Conservation (phyloP, 1,140 invertebrate species). For the Musca vetustissima region DNA sequence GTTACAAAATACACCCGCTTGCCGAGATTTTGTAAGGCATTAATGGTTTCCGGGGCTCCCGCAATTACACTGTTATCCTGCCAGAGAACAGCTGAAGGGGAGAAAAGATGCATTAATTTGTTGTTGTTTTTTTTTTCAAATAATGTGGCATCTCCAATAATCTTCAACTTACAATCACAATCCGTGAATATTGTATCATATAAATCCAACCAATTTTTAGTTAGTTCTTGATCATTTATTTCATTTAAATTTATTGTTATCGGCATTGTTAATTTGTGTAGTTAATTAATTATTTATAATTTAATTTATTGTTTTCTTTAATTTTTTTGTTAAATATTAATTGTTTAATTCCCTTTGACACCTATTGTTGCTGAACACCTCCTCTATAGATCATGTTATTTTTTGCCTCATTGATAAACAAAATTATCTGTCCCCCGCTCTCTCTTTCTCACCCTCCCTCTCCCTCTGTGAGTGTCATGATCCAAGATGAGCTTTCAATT, state of each 20-base stretch:
- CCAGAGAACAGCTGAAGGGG: constrained; percentile 76
- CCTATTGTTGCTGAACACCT: too few relatives aligned
- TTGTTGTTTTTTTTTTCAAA: not conserved
- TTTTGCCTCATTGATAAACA: too few relatives aligned
- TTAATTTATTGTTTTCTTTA: not conserved
- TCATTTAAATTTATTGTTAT: constrained; percentile 36
- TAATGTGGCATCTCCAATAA: not conserved
- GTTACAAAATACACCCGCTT: constrained; percentile 90
- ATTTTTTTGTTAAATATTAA: not conserved
- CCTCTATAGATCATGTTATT: too few relatives aligned
- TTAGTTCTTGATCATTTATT: constrained; percentile 31
- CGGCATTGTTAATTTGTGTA: not conserved
- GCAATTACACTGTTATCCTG: constrained; percentile 68
- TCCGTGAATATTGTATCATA: constrained; percentile 80
- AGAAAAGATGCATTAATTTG: not conserved
- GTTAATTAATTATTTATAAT: not conserved
- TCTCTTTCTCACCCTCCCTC: too few relatives aligned
- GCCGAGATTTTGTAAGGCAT: constrained; percentile 69
- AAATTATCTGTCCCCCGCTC: too few relatives aligned
- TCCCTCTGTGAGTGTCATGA: too few relatives aligned
- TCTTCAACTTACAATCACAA: constrained; percentile 73
- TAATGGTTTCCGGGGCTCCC: constrained; percentile 73
- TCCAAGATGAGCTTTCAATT: too few relatives aligned
- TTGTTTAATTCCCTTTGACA: too few relatives aligned
- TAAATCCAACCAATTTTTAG: constrained; percentile 66